Conservation (phyloP, 2,888 invertebrate species). For the Eupithecia subfuscata region DNA sequence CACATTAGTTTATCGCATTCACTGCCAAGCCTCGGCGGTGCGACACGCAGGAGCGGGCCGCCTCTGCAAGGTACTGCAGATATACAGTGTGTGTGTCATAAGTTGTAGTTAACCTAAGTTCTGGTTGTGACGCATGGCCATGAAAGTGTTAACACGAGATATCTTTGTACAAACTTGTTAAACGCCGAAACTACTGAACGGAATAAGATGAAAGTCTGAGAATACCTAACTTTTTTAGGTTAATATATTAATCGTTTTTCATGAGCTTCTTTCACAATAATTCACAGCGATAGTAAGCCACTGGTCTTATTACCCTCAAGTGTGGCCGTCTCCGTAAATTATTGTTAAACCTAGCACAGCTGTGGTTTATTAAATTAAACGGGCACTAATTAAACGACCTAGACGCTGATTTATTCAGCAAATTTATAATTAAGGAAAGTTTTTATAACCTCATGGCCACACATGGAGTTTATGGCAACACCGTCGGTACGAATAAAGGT, state of each 20-base stretch:
- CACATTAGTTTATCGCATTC: too few relatives aligned
- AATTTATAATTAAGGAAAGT: neutral
- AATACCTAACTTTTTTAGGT: neutral
- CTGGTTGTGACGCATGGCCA: too few relatives aligned
- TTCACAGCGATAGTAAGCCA: neutral
- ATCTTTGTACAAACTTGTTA: neutral
- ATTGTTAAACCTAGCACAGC: slow-evolving; percentile 37
- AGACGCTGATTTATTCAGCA: slow-evolving; percentile 21
- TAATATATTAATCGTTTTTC: neutral
- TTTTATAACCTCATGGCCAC: neutral
- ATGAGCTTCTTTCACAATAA: neutral
- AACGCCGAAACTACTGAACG: neutral
- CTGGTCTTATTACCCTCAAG: slow-evolving; percentile 16
- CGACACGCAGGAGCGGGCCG: too few relatives aligned
- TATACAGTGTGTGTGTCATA: too few relatives aligned
- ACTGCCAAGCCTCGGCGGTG: too few relatives aligned
- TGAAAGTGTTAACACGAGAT: neutral
- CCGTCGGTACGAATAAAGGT: neutral
- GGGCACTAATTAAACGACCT: slow-evolving; percentile 34
- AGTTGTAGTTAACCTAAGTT: too few relatives aligned
- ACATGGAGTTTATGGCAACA: neutral
- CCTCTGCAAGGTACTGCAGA: too few relatives aligned
- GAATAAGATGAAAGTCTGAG: neutral
- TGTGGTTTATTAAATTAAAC: slow-evolving; percentile 39
- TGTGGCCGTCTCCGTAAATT: slow-evolving; percentile 31